phyloP scores from a whole-genome alignment of 2,888 invertebrate species.

The Saturnia pavonia region DNA sequence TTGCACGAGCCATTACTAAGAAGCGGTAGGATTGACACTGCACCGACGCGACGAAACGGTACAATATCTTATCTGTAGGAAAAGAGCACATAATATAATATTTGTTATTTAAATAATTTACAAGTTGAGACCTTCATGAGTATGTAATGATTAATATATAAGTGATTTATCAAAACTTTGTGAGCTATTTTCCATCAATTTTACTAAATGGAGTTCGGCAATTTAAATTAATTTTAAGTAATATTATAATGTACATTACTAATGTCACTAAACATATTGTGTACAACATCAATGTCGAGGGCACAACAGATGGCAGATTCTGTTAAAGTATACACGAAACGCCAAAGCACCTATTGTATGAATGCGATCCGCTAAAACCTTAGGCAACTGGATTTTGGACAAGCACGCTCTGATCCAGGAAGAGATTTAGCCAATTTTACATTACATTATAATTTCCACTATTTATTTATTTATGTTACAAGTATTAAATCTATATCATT shows the following conservation, averaged over 20 bases:
- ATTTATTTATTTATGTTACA: too few relatives aligned
- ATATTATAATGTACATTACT: not conserved
- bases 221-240: not conserved
- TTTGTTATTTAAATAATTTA: not conserved
- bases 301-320: too few relatives aligned
- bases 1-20: slow-evolving; percentile 23
- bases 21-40: slow-evolving; percentile 18
- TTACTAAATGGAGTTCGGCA: not conserved
- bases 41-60: not conserved
- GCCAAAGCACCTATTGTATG: too few relatives aligned
- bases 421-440: too few relatives aligned
- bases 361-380: too few relatives aligned
- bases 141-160: not conserved
- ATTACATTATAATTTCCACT: too few relatives aligned
- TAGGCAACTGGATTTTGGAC: too few relatives aligned
- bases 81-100: slow-evolving; percentile 2
- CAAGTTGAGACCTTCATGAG: not conserved
- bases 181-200: not conserved
- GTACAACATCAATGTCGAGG: too few relatives aligned
- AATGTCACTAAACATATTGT: too few relatives aligned
- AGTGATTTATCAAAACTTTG: not conserved
- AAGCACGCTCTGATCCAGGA: too few relatives aligned
- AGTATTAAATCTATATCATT: too few relatives aligned
- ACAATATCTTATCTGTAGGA: slow-evolving; percentile 7
- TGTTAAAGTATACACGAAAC: too few relatives aligned